Conservation (phyloP, 2,113 vertebrate species). For the Buteo buteo region DNA sequence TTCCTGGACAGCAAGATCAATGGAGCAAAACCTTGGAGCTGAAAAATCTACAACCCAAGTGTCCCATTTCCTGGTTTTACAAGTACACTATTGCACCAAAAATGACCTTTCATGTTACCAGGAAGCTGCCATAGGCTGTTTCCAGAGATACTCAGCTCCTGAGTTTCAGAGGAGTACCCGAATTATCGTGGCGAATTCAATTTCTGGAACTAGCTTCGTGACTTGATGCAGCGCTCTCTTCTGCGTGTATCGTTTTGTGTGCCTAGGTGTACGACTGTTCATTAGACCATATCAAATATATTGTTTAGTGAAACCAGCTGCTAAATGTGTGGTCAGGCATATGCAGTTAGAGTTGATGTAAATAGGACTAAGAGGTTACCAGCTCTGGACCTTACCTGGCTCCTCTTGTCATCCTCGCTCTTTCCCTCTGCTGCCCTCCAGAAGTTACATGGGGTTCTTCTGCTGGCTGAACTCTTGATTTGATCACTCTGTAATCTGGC, state of each 20-base stretch:
- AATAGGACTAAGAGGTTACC: background rate
- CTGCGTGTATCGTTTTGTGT: rapidly evolving
- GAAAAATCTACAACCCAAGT: background rate
- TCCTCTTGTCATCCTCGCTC: background rate
- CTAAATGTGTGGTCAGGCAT: background rate
- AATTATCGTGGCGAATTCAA: background rate
- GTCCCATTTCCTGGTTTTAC: background rate
- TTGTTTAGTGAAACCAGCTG: background rate
- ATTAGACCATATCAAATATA: background rate
- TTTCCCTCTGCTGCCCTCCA: background rate
- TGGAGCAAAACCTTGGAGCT: background rate
- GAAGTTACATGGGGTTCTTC: background rate
- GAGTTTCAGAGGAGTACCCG: background rate
- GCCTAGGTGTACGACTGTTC: background rate
- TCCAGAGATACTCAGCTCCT: background rate
- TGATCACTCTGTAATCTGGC: background rate
- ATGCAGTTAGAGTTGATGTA: background rate
- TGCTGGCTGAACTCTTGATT: background rate
- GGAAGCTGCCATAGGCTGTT: background rate
- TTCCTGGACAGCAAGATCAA: background rate
- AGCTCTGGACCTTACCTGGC: background rate
- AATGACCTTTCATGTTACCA: background rate
- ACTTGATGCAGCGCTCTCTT: background rate
- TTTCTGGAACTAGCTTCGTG: background rate
- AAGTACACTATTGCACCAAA: background rate